phyloP scores from a whole-genome alignment of 2,888 invertebrate genomes.

The Thalpophila matura region DNA sequence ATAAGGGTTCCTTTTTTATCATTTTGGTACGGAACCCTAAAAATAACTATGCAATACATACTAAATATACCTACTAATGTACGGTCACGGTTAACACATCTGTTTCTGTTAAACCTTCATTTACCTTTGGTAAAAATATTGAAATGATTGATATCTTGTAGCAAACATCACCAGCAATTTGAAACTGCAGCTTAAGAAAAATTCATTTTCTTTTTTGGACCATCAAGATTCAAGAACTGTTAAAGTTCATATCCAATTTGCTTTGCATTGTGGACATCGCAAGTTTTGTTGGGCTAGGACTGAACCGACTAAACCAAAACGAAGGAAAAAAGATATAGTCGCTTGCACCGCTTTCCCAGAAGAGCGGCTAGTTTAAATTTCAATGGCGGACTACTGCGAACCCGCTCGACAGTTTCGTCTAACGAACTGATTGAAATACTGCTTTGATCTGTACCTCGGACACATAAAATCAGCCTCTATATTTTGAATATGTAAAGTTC shows the following conservation, averaged over 20 bases:
- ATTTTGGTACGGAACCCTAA: too few relatives aligned
- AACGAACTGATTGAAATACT: slow-evolving; percentile 87
- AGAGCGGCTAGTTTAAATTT: slow-evolving; percentile 87
- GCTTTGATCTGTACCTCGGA: slow-evolving; percentile 77
- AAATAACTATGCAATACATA: too few relatives aligned
- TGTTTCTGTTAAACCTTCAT: too few relatives aligned
- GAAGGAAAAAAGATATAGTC: slow-evolving; percentile 70
- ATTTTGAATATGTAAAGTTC: slow-evolving; percentile 37
- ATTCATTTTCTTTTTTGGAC: slow-evolving; percentile 30
- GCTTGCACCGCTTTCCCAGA: slow-evolving; percentile 78
- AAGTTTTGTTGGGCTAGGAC: slow-evolving; percentile 80
- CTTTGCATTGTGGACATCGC: slow-evolving; percentile 66
- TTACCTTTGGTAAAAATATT: too few relatives aligned
- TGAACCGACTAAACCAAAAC: slow-evolving; percentile 64
- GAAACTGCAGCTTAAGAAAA: background rate
- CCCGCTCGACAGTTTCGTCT: slow-evolving; percentile 80
- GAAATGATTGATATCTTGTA: too few relatives aligned
- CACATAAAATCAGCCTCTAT: slow-evolving; percentile 63
- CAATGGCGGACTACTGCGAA: slow-evolving; percentile 87
- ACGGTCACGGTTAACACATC: too few relatives aligned
- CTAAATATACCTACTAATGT: too few relatives aligned
- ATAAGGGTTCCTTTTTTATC: too few relatives aligned
- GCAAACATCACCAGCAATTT: background rate
- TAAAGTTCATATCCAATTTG: slow-evolving; percentile 65
- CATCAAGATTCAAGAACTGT: slow-evolving; percentile 39